A percentile compares a stretch with the other conserved stretches of the same genome.
Conservation (phyloP, 1,140 invertebrate genomes). For the Drosophila equinoxialis region DNA sequence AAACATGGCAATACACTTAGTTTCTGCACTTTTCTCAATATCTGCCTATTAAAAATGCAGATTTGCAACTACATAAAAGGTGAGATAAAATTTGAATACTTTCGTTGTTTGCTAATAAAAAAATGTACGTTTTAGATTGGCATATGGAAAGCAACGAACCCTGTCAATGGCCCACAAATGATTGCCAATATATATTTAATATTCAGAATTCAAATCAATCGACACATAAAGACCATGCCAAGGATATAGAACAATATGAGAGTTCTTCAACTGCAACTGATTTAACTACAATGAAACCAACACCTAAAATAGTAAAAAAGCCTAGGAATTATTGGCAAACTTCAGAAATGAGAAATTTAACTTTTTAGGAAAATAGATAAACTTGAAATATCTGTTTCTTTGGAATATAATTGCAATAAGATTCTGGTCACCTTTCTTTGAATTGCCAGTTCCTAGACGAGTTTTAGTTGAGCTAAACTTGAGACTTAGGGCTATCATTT, state of each 20-base stretch:
- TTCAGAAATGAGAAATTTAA: too few relatives aligned
- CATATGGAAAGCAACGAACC: background rate
- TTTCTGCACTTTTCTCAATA: slow-evolving; percentile 26
- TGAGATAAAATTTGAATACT: background rate
- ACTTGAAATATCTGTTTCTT: too few relatives aligned
- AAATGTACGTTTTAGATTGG: slow-evolving; percentile 23
- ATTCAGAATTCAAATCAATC: background rate
- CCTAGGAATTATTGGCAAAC: too few relatives aligned
- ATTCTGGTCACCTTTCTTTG: too few relatives aligned
- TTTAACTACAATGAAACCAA: too few relatives aligned
- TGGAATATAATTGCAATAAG: too few relatives aligned
- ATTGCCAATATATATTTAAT: background rate
- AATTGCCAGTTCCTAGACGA: too few relatives aligned
- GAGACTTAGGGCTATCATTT: too few relatives aligned
- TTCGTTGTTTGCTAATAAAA: background rate
- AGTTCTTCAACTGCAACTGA: background rate
- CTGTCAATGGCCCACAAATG: slow-evolving; percentile 1
- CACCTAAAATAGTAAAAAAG: too few relatives aligned
- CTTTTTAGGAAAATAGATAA: too few relatives aligned
- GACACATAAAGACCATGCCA: background rate
- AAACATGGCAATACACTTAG: background rate
- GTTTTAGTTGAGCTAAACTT: too few relatives aligned
- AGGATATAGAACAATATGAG: background rate
- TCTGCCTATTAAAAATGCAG: slow-evolving; percentile 17
- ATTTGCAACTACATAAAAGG: slow-evolving; percentile 5